Evolutionary conservation across 2,113 vertebrate genomes (phyloP).

Genomic region (Rattus rattus): DNA sequence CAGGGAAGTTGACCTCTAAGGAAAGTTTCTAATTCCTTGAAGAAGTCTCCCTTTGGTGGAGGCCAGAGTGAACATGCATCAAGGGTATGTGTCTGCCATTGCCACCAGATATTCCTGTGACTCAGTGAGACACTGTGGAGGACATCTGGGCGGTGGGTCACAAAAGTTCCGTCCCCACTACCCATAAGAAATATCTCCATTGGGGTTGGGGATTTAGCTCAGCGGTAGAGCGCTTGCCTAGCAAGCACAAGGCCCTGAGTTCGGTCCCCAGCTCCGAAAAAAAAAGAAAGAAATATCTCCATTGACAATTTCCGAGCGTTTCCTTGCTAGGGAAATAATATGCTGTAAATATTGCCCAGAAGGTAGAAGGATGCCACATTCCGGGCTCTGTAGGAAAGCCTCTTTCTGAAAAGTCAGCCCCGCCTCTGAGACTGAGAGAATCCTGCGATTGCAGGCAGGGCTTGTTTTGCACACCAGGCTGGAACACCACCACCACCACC

Average conservation of each 20-base stretch:
- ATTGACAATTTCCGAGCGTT: neutral
- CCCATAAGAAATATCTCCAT: neutral
- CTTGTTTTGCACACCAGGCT: constrained; percentile 24
- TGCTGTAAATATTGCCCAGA: neutral
- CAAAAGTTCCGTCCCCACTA: neutral
- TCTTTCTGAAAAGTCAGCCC: constrained; percentile 38
- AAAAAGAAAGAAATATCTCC: neutral
- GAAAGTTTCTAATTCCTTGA: constrained; percentile 9
- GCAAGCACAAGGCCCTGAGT: too few species aligned
- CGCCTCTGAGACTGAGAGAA: neutral
- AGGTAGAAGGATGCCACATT: neutral
- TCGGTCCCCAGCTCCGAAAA: too few species aligned
- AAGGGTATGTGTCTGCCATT: neutral
- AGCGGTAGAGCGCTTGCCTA: too few species aligned
- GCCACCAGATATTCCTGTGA: neutral
- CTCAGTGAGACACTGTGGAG: neutral
- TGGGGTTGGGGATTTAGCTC: neutral
- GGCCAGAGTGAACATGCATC: neutral
- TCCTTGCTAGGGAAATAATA: constrained; percentile 52
- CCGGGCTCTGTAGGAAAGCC: constrained; percentile 17
- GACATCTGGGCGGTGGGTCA: neutral
- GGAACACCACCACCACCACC: neutral
- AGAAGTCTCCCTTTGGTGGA: neutral
- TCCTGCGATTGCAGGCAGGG: neutral
- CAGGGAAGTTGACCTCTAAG: constrained; percentile 48